Conservation (phyloP, 2,797 vertebrate species). For the Chelonia mydas region DNA sequence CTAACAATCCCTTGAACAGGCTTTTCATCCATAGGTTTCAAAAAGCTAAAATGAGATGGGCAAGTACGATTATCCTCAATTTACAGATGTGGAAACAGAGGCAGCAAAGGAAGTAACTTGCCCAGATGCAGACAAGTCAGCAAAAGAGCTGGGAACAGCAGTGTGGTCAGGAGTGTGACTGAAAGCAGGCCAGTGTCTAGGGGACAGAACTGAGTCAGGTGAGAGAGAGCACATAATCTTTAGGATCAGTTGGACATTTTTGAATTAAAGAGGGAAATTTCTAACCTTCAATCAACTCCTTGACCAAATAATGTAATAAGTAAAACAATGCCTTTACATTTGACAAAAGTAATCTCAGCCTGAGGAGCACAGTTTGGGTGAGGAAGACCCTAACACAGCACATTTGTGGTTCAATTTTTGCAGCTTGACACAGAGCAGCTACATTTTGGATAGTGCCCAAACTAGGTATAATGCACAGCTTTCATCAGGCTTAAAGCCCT, state of each 20-base stretch:
- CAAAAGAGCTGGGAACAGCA: neutral
- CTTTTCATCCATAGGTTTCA: neutral
- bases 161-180: neutral
- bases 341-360: neutral
- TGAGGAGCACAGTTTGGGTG: neutral
- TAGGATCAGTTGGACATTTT: neutral
- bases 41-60: neutral
- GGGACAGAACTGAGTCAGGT: neutral
- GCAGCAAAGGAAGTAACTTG: rapidly evolving
- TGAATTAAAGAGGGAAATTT: rapidly evolving
- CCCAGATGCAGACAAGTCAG: neutral
- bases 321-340: neutral
- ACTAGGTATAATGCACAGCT: neutral
- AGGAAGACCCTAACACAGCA: neutral
- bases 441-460: neutral
- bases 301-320: neutral
- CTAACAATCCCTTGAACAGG: neutral
- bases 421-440: neutral
- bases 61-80: neutral
- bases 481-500: neutral
- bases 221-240: neutral
- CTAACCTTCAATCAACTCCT: neutral
- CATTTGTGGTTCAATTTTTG: neutral
- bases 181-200: neutral
- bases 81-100: neutral